Base-by-base conservation (phyloP, 2,113 vertebrate species). In the Sprattus sprattus region DNA sequence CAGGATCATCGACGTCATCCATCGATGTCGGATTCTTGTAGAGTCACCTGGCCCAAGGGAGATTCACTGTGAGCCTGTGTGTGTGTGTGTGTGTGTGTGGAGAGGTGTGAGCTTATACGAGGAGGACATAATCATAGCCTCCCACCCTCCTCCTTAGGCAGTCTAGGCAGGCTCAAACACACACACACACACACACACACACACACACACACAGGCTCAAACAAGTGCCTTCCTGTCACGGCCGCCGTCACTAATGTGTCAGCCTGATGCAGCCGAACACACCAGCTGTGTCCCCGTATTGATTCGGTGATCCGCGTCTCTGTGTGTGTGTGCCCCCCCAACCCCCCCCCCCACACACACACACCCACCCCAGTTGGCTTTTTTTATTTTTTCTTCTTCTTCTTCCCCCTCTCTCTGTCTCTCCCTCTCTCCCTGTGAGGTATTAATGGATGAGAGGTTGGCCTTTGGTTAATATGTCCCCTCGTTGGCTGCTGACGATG, bases 171-270 rank as follows among this genome's bases (percentile, higher is more conserved):
- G 47, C 47, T n/a, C n/a, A n/a, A n/a, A n/a, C n/a, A n/a, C n/a
- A n/a, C n/a, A n/a, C n/a, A n/a, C n/a, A n/a, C n/a, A n/a, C n/a
- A n/a, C n/a, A n/a, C n/a, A n/a, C n/a, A n/a, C n/a, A n/a, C n/a
- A n/a, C n/a, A 13, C 6, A 7, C 7, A 7, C 11, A 2, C 49
- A 13, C 45, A 54, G 32, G 81, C 52, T 82, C 78, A 83, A 92
- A 88, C 87, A 88, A 82, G 82, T 82, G 22, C 78, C 82, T 81
- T 90, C 88, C 88, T 86, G 83, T 22, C 13, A 22, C 86, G 60
- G 47, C 64, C 85, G 75, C 86, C 52, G 6, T 44, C 81, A 81
- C 52, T 86, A 89, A 86, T 83, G 85, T 85, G 86, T 84, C 84
- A 86, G 85, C 50, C 67, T 84, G 75, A 88, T 85, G 75, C 46